These are phyloP conservation scores for Colius striatus DNA, from an alignment of 2,113 vertebrate species.

Conservation along the genomic window DNA sequence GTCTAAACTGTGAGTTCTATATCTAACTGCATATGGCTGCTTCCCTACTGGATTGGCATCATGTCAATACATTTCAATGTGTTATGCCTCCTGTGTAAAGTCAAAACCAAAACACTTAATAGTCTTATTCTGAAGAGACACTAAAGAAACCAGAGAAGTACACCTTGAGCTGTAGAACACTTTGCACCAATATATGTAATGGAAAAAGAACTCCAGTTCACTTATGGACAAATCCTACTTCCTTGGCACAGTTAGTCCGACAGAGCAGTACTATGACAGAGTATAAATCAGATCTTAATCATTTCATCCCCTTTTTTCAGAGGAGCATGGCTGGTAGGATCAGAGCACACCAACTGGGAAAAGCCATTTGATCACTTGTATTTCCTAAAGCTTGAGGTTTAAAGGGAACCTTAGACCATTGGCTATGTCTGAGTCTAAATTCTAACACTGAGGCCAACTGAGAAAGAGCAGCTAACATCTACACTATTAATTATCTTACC, in stretches of 20 bases:
- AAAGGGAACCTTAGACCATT: slow-evolving; percentile 47
- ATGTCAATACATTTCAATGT: neutral
- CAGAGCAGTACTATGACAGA: slow-evolving; percentile 17
- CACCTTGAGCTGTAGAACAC: neutral
- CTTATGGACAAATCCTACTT: slow-evolving; percentile 8
- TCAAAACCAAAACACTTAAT: neutral
- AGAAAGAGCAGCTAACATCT: neutral
- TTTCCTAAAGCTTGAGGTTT: slow-evolving; percentile 34
- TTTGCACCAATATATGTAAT: neutral
- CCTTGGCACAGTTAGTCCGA: slow-evolving; percentile 11
- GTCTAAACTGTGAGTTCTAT: neutral
- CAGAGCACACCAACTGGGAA: slow-evolving; percentile 50
- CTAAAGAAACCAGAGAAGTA: neutral
- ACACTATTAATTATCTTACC: neutral
- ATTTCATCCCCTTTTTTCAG: slow-evolving; percentile 51
- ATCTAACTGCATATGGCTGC: neutral
- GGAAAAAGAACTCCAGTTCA: slow-evolving; percentile 40
- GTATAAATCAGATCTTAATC: slow-evolving; percentile 58
- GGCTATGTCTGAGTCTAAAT: slow-evolving; percentile 7
- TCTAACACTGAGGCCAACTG: neutral
- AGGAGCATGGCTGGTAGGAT: slow-evolving; percentile 17
- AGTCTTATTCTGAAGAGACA: neutral
- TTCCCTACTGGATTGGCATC: neutral
- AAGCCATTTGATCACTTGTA: slow-evolving; percentile 31
- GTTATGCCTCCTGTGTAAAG: neutral